Evolutionary conservation across 2,888 invertebrate species (phyloP), one percentile per base, ranked within the genome.

Genomic region (Polymixis lichenea): DNA sequence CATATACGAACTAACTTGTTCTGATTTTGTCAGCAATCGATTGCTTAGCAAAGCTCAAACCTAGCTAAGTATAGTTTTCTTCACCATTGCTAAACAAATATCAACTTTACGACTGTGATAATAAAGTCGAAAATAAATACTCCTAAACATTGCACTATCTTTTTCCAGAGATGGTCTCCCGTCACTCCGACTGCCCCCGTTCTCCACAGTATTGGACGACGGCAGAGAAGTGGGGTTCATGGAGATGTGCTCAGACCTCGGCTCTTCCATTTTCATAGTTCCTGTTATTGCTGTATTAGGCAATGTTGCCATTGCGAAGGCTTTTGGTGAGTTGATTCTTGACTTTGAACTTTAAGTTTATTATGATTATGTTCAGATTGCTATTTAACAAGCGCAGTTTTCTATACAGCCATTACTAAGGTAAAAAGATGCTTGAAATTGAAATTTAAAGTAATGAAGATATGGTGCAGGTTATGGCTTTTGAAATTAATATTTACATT

Each of bases 291-390:
- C 98, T 0, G 98, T 99, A 0, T 95, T 99, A 66, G 99, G 99
- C 82, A 99, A 99, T 90, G 99, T 99, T 1, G 99, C 99, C 17
- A 99, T 99, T 85, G 99, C 99, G 8, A 99, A 99, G 94, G 99
- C 99, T 53, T 99, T 99, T 92, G 98, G 98, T 98, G 94, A 97
- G 97, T 95, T 46, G 22, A 1, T 19, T 62, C 32, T 51, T 9
- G 43, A 58, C 25, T 28, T 11, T 32, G 2, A 72, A 49, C 15
- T 43, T 66, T 11, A 32, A 1, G 0, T 0, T 5, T 9, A 32
- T 61, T 0, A 0, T 0, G 15, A 61, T 55, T 60, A 53, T 9
- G n/a, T 38, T 64, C 3, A 58, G 15, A 56, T 66, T 9, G 46
- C 43, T 22, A 9, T 38, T n/a, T 25, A 7, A 7, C 38, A 49